These are phyloP conservation scores for Mus pahari DNA, from an alignment of 2,113 vertebrate species.

Conservation along the genomic window DNA sequence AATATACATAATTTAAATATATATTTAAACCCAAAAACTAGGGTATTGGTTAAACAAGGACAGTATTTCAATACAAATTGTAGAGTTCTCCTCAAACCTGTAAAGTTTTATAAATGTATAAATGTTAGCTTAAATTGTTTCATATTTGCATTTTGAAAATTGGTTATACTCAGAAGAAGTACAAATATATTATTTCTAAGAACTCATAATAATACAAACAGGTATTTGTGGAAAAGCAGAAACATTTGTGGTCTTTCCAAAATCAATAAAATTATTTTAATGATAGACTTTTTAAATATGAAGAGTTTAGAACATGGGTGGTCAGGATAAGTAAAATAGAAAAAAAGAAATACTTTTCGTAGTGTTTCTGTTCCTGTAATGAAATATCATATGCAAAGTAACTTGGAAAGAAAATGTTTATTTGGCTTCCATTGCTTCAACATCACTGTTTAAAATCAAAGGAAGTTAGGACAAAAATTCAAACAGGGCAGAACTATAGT, in stretches of 20 bases:
- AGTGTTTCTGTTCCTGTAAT: background rate
- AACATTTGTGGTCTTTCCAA: constrained; percentile 1
- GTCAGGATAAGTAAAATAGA: background rate
- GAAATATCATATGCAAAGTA: background rate
- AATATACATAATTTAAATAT: constrained; percentile 20
- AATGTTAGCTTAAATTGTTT: background rate
- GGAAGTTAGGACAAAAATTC: background rate
- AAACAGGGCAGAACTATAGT: background rate
- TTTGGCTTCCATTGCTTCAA: background rate
- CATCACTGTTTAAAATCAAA: background rate
- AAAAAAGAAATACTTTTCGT: background rate
- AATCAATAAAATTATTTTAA: constrained; percentile 20
- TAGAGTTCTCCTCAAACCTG: background rate
- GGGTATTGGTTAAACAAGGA: background rate
- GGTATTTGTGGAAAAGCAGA: background rate
- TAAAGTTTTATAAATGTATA: background rate
- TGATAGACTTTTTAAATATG: background rate
- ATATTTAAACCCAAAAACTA: background rate
- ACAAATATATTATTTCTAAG: background rate
- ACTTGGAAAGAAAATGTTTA: background rate
- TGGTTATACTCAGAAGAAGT: background rate
- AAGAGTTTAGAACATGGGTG: background rate
- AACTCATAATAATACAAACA: background rate
- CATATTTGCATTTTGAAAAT: constrained; percentile 1
- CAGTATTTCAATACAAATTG: background rate